Evolutionary conservation across 2,797 vertebrate species (phyloP).

Genomic region (Sphaeramia orbicularis): DNA sequence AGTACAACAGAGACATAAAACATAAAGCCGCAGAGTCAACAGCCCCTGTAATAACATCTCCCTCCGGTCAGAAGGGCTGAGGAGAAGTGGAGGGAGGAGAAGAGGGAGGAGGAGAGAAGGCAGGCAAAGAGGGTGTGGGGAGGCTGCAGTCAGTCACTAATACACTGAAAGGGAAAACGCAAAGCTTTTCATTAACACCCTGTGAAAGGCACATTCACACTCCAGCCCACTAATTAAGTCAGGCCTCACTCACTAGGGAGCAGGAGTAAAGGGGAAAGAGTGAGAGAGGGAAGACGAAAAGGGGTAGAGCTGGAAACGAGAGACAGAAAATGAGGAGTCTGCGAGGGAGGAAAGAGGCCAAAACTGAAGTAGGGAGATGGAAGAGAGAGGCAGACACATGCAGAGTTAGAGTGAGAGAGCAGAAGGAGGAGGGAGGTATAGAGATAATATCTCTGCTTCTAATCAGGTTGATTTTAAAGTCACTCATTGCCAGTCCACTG

Average conservation of each 20-base stretch:
- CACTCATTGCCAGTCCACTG: conserved; percentile 86
- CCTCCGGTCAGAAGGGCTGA: conserved; percentile 80
- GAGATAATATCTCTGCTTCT: conserved; percentile 77
- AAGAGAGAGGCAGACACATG: conserved; percentile 27
- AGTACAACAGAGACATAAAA: conserved; percentile 84
- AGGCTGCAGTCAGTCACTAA: conserved; percentile 82
- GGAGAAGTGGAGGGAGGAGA: conserved; percentile 66
- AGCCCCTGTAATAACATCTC: conserved; percentile 88
- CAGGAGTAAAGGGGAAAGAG: conserved; percentile 59
- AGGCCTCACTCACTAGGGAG: conserved; percentile 89
- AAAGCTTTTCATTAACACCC: conserved; percentile 96
- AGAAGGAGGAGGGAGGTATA: conserved; percentile 55
- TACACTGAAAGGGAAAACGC: conserved; percentile 87
- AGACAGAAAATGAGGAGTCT: conserved; percentile 43
- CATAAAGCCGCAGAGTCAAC: conserved; percentile 91
- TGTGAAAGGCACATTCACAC: conserved; percentile 93
- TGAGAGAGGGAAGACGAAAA: conserved; percentile 50
- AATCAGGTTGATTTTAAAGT: conserved; percentile 92
- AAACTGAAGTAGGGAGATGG: conserved; percentile 39
- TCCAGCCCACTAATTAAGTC: conserved; percentile 93
- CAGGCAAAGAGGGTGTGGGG: conserved; percentile 69
- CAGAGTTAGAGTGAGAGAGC: conserved; percentile 55
- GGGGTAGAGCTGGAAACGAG: conserved; percentile 31
- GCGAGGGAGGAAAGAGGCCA: conserved; percentile 43
- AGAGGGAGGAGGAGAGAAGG: conserved; percentile 67